phyloP scores from a whole-genome alignment of 2,888 invertebrate genomes.

The Gastrophysa polygoni region DNA sequence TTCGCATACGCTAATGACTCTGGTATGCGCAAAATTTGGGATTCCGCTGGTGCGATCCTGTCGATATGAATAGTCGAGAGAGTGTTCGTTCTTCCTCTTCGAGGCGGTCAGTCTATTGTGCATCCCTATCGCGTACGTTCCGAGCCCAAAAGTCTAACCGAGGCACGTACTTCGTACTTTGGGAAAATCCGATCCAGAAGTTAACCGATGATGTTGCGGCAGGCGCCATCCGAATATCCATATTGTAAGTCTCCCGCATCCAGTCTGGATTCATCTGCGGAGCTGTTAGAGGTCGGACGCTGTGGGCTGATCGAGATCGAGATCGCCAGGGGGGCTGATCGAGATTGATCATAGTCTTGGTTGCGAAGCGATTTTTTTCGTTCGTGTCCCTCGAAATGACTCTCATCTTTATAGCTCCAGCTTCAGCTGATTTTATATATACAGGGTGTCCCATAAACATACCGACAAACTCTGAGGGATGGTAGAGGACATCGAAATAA shows the following conservation, averaged over 20 bases:
- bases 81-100: slow-evolving; percentile 31
- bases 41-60: slow-evolving; percentile 35
- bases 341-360: too few relatives aligned
- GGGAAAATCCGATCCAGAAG: slow-evolving; percentile 37
- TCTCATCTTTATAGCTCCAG: too few relatives aligned
- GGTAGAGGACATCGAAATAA: too few relatives aligned
- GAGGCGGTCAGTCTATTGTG: slow-evolving; percentile 33
- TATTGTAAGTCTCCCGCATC: slow-evolving; percentile 12
- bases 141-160: slow-evolving; percentile 33
- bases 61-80: slow-evolving; percentile 40
- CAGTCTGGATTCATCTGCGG: too few relatives aligned
- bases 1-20: not conserved
- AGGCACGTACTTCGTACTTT: slow-evolving; percentile 39
- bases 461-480: too few relatives aligned
- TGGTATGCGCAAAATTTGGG: slow-evolving; percentile 27
- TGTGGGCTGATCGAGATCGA: too few relatives aligned
- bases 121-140: slow-evolving; percentile 28
- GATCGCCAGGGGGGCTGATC: too few relatives aligned
- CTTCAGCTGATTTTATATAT: too few relatives aligned
- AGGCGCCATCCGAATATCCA: slow-evolving; percentile 3
- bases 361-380: too few relatives aligned
- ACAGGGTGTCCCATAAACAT: too few relatives aligned
- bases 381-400: too few relatives aligned
- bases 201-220: slow-evolving; percentile 18
- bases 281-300: too few relatives aligned